These are phyloP conservation scores for Gymnocypris eckloni DNA, from an alignment of 2,797 vertebrate species.

Conservation along the genomic window DNA sequence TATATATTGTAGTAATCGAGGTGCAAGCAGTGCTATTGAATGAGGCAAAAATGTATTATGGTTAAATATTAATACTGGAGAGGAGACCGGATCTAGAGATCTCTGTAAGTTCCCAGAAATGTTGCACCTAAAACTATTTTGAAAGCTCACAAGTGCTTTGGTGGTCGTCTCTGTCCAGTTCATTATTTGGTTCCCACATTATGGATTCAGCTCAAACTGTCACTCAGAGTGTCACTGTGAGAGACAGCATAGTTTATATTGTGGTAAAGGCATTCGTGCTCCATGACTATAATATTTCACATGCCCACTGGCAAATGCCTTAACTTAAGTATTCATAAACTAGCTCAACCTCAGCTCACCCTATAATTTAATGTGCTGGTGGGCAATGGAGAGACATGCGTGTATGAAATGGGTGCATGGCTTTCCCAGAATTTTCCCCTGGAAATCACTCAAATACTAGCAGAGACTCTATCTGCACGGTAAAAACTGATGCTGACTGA, in stretches of 20 bases:
- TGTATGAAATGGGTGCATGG: conserved; percentile 20
- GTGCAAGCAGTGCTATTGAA: conserved; percentile 14
- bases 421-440: neutral
- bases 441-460: neutral
- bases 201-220: conserved; percentile 46
- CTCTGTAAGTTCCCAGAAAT: conserved; percentile 31
- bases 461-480: neutral
- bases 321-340: conserved; percentile 52
- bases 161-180: conserved; percentile 48
- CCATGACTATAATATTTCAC: conserved; percentile 52
- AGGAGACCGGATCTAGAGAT: conserved; percentile 11
- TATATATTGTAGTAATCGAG: conserved; percentile 12
- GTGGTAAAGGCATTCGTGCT: conserved; percentile 34
- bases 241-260: conserved; percentile 47
- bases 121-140: conserved; percentile 41
- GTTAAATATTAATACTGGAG: conserved; percentile 37
- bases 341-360: conserved; percentile 36
- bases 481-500: too few species aligned
- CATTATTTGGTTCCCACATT: conserved; percentile 31
- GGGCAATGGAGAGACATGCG: conserved; percentile 25
- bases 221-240: conserved; percentile 45
- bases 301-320: conserved; percentile 51
- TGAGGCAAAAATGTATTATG: conserved; percentile 24
- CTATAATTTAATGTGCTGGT: conserved; percentile 55
- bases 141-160: conserved; percentile 43